phyloP scores from a whole-genome alignment of 2,888 invertebrate species.

The Rutpela maculata region DNA sequence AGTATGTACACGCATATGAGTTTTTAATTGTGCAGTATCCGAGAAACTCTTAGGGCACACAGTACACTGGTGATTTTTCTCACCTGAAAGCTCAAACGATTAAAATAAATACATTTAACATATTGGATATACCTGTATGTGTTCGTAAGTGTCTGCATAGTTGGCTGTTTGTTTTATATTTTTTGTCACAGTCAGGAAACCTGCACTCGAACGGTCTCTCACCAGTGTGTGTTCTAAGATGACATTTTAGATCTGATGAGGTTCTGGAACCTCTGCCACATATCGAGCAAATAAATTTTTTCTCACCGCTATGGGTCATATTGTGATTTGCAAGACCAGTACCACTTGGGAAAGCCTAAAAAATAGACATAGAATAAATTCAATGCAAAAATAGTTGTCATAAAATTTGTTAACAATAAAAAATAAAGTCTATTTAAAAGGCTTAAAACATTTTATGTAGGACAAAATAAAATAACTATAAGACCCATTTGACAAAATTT shows the following conservation, averaged over 20 bases:
- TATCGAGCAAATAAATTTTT: constrained; percentile 60
- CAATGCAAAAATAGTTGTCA: too few species aligned
- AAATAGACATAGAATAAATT: neutral
- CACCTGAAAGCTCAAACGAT: constrained; percentile 55
- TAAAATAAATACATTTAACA: constrained; percentile 9
- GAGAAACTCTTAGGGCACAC: constrained; percentile 62
- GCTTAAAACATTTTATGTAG: too few species aligned
- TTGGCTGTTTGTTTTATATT: constrained; percentile 64
- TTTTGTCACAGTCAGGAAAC: constrained; percentile 60
- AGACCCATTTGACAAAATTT: too few species aligned
- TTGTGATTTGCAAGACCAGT: constrained; percentile 62
- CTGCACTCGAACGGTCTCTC: constrained; percentile 64
- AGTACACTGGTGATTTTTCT: constrained; percentile 62
- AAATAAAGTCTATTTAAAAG: too few species aligned
- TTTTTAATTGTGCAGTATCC: constrained; percentile 61
- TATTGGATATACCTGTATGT: constrained; percentile 59
- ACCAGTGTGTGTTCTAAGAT: constrained; percentile 62
- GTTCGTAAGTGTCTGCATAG: constrained; percentile 61
- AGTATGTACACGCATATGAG: constrained; percentile 59
- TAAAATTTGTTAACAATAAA: neutral
- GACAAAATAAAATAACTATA: too few species aligned
- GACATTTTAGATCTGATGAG: constrained; percentile 61
- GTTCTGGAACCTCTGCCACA: constrained; percentile 63
- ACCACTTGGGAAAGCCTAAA: constrained; percentile 61
- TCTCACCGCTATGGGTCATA: constrained; percentile 62